Percentiles rank a stretch among this genome's conserved stretches.
phyloP scores from a whole-genome alignment of 2,113 vertebrate species.

The Brachypodius melanocephalos region DNA sequence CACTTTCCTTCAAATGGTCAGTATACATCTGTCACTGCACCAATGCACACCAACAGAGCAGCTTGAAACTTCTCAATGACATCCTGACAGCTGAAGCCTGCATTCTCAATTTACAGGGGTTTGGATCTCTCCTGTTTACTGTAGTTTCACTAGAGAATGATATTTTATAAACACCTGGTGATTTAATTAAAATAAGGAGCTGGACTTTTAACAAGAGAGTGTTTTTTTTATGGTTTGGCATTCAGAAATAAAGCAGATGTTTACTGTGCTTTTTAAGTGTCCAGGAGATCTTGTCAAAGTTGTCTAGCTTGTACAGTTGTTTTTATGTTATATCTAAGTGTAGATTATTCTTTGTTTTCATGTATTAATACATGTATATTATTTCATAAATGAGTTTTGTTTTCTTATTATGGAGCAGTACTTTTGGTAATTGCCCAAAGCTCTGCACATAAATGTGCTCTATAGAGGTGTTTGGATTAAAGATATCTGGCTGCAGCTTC shows the following conservation, averaged over 20 bases:
- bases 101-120: background rate
- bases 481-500: slow-evolving; percentile 25
- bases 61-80: background rate
- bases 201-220: slow-evolving; percentile 56
- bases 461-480: slow-evolving; percentile 47
- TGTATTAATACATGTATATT: slow-evolving; percentile 5
- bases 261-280: slow-evolving; percentile 38
- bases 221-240: slow-evolving; percentile 49
- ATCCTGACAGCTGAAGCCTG: background rate
- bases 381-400: slow-evolving; percentile 33
- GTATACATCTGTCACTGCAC: background rate
- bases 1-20: background rate
- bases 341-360: slow-evolving; percentile 32
- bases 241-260: slow-evolving; percentile 63
- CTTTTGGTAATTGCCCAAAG: slow-evolving; percentile 1
- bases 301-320: slow-evolving; percentile 46
- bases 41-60: background rate
- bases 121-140: slow-evolving; percentile 42
- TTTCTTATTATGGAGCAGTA: slow-evolving; percentile 21
- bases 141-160: slow-evolving; percentile 55
- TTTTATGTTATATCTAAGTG: slow-evolving; percentile 49
- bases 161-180: slow-evolving; percentile 72
- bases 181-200: slow-evolving; percentile 62
- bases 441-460: slow-evolving; percentile 4
- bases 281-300: slow-evolving; percentile 46